Percentiles rank a stretch among this genome's conserved stretches.
Evolutionary conservation across 2,113 vertebrate species (phyloP).

Genomic region (Ophthalmolycus amberensis): DNA sequence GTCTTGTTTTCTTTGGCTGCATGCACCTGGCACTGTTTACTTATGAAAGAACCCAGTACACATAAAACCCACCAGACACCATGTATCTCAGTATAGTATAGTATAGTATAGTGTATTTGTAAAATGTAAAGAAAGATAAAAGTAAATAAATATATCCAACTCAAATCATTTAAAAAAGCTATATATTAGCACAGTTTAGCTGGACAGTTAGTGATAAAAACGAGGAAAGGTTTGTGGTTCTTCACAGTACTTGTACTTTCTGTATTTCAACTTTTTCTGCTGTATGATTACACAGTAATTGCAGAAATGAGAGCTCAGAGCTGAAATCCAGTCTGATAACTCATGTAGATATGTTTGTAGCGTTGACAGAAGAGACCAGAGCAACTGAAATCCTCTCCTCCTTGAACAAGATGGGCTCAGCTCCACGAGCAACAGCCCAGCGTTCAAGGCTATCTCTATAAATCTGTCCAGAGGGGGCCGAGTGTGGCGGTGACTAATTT

Average conservation of each 20-base stretch:
- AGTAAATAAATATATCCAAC: neutral
- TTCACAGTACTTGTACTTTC: constrained; percentile 3
- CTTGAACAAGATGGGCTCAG: constrained; percentile 64
- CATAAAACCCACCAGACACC: too few species aligned
- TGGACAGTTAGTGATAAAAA: neutral
- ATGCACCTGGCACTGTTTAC: neutral
- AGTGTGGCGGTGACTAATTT: constrained; percentile 69
- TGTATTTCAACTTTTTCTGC: constrained; percentile 5
- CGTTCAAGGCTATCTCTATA: constrained; percentile 86
- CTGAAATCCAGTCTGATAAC: constrained; percentile 35
- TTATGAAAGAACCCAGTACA: too few species aligned
- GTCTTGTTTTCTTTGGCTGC: neutral
- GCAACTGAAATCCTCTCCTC: constrained; percentile 41
- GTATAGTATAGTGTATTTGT: neutral
- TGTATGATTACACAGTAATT: constrained; percentile 1
- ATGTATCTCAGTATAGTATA: too few species aligned
- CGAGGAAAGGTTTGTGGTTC: neutral
- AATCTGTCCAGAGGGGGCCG: constrained; percentile 78
- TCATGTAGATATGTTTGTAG: constrained; percentile 45
- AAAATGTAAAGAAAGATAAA: neutral
- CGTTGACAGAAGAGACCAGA: neutral
- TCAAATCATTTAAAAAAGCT: neutral
- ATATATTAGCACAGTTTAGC: neutral
- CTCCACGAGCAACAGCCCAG: constrained; percentile 60
- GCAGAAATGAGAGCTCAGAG: constrained; percentile 14